Conservation (phyloP, 2,797 vertebrate genomes). For the Furcifer pardalis region DNA sequence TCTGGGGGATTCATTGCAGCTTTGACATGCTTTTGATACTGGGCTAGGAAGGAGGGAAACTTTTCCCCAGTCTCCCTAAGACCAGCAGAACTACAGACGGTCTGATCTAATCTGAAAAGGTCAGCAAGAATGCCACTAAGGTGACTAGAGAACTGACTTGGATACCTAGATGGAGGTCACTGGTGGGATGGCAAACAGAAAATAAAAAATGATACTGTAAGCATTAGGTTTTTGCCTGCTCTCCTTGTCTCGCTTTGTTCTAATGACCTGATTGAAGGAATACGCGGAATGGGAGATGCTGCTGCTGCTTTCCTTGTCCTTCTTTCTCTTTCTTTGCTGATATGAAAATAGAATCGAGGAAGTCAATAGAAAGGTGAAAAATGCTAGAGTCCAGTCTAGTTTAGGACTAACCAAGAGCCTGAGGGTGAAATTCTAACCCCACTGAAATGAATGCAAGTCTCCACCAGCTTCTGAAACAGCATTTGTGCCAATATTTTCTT, state of each 20-base stretch:
- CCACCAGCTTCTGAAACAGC: not conserved
- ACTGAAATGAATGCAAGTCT: slow-evolving; percentile 11
- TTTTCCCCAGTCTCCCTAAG: not conserved
- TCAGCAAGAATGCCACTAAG: slow-evolving; percentile 43
- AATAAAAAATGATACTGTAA: slow-evolving; percentile 37
- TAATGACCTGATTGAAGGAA: slow-evolving; percentile 58
- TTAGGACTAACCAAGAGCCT: slow-evolving; percentile 43
- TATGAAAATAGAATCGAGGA: slow-evolving; percentile 29
- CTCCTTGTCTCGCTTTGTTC: slow-evolving; percentile 34
- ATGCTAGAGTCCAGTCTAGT: slow-evolving; percentile 14
- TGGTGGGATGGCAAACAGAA: slow-evolving; percentile 33
- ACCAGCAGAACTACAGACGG: not conserved
- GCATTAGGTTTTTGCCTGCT: slow-evolving; percentile 44
- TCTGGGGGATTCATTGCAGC: slow-evolving; percentile 29
- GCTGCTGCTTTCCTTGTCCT: no score
- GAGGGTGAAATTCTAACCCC: slow-evolving; percentile 20
- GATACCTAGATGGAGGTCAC: slow-evolving; percentile 39
- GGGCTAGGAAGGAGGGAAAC: not conserved
- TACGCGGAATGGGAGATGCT: slow-evolving; percentile 41
- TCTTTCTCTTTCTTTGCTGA: slow-evolving; percentile 30
- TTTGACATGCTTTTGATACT: slow-evolving; percentile 33
- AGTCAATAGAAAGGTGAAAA: slow-evolving; percentile 56
- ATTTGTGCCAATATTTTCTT: not conserved
- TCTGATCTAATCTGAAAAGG: slow-evolving; percentile 29
- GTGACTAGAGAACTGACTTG: slow-evolving; percentile 47